Evolutionary conservation across 2,888 invertebrate genomes (phyloP), one percentile per base, ranked within the genome.

Genomic region (Aspidiotus rigidus): DNA sequence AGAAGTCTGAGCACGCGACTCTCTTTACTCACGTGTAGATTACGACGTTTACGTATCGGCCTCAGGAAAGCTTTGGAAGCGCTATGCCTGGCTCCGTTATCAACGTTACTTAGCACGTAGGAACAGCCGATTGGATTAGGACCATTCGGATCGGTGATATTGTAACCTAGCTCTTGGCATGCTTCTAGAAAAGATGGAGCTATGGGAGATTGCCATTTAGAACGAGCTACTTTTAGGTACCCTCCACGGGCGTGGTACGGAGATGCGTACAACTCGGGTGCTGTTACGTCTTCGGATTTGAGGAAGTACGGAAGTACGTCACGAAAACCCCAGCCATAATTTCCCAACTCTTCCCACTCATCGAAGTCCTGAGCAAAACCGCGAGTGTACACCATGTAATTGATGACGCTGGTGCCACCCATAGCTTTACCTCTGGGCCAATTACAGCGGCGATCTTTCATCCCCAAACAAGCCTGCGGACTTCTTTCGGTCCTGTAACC

Each of bases 151-250:
- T 90, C 90, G 11, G 85, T 80, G 60, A 84, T 83, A 0, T 81
- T 80, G 76, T 86, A 84, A 0, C 89, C 89, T 49, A 85, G 81
- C 75, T 86, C 80, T 75, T 82, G 80, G 3, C 85, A 86, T 1
- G 86, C 91, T 75, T 89, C 87, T 1, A 92, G 80, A 40, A 92
- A 81, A 16, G 89, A 87, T 74, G 84, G 84, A 74, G 90, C 89
- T 62, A 92, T 78, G 0, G 91, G 90, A 0, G 91, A 90, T 76
- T 90, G 90, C 77, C 91, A 91, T 0, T 90, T 89, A 77, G 91
- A 91, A 77, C 88, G 88, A 0, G 86, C 84, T 10, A 92, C 87
- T 0, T 89, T 87, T 64, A 91, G 77, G 1, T 87, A 85, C 0
- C 92, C 91, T 0, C 91, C 91, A 0, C 84, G 82, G 0, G 84